phyloP scores from a whole-genome alignment of 2,888 invertebrate species.

The Andrena praecox region DNA sequence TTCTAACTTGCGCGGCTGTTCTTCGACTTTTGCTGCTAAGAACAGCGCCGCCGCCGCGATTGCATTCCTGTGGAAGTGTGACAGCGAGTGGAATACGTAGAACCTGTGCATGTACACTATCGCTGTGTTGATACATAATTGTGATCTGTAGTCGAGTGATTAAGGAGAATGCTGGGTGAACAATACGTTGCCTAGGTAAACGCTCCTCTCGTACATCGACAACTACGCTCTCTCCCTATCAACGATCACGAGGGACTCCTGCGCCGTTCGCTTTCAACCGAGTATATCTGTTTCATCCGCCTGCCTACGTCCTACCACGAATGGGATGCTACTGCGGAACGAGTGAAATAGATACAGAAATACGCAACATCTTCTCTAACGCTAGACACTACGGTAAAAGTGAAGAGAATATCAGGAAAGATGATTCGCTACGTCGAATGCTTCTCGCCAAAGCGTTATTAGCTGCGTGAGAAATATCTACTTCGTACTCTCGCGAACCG shows the following conservation, averaged over 20 bases:
- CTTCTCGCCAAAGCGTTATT: neutral
- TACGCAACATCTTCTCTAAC: neutral
- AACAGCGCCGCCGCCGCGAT: slow-evolving; percentile 98
- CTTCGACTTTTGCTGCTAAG: slow-evolving; percentile 99
- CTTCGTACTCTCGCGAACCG: neutral
- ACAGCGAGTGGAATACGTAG: slow-evolving; percentile 99
- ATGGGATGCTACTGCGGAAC: neutral
- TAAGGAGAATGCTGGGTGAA: slow-evolving; percentile 57
- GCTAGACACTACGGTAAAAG: neutral
- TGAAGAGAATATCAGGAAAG: neutral
- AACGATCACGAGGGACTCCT: neutral
- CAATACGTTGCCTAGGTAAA: neutral
- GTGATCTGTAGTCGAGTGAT: slow-evolving; percentile 87
- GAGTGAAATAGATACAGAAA: slow-evolving; percentile 6
- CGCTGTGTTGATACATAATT: slow-evolving; percentile 99
- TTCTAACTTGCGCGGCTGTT: slow-evolving; percentile 98
- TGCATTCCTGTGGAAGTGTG: slow-evolving; percentile 96
- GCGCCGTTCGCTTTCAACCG: neutral
- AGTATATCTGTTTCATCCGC: neutral
- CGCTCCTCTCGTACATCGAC: no score
- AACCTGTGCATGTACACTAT: slow-evolving; percentile 99
- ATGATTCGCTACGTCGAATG: neutral
- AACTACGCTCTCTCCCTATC: neutral
- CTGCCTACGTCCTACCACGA: neutral
- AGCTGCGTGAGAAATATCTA: neutral